Evolutionary conservation across 1,140 invertebrate species (phyloP), one percentile per base, ranked within the genome.

Genomic region (Trichonephila clavipes): DNA sequence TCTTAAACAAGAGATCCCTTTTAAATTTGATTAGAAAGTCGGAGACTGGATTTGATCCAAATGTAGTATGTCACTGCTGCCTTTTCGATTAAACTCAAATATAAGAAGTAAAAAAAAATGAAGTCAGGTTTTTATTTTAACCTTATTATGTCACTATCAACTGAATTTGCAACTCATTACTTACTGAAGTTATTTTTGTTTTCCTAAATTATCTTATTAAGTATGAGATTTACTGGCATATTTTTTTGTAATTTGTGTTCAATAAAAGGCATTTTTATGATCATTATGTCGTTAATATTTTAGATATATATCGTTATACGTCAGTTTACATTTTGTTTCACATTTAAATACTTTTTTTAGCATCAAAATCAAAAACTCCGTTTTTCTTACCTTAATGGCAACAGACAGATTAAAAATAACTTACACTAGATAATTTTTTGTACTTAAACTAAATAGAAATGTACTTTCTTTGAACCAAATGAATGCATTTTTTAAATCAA

Each of bases 151-250:
- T 77, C 69, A 77, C 69, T 77, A 40, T 77, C 28, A 77, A 77
- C 69, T 40, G 24, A 77, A 28, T 77, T 77, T 18, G 69, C 12
- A 18, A 77, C 69, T 28, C 69, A 77, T 77, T 77, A 77, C 28
- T 77, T 34, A 4, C 28, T 4, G 28, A 40, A 5, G 1, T 16
- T 40, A 18, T 69, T 69, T 28, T 24, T 40, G 14, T 28, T 77
- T 77, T 14, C 34, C 12, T 77, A 77, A 77, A 77, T 77, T 77
- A 77, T 77, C 69, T 77, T 77, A 77, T 77, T 77, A 77, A 77
- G 28, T 16, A 28, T 5, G 28, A 77, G 28, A 77, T 18, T 16
- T 28, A 16, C 16, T 34, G 16, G 16, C 28, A 34, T 40, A 40
- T 77, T 34, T 77, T 5, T 16, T 18, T 10, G 69, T 14, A 18